phyloP scores from a whole-genome alignment of 2,888 invertebrate genomes.

The Sphaerophoria rueppellii region DNA sequence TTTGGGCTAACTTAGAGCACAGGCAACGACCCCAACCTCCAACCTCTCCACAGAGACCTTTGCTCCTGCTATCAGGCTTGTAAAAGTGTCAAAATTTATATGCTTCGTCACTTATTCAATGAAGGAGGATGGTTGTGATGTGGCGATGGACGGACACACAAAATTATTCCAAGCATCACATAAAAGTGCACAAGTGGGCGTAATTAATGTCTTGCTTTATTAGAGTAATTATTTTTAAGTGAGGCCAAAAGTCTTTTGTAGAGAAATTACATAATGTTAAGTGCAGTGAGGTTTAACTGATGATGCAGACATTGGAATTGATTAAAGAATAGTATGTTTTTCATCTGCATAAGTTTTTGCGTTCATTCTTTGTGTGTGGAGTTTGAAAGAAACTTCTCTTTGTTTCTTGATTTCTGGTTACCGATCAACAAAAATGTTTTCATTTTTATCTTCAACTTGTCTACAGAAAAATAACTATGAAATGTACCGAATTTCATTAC shows the following conservation, averaged over 20 bases:
- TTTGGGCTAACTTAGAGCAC: background rate
- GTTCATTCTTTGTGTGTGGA: too few species aligned
- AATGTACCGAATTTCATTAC: too few species aligned
- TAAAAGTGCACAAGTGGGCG: background rate
- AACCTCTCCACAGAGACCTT: conserved; percentile 1
- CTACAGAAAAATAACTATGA: too few species aligned
- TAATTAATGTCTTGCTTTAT: conserved; percentile 58
- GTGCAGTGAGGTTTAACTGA: conserved; percentile 5
- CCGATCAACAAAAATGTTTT: too few species aligned
- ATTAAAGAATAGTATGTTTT: background rate
- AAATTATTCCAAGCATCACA: background rate
- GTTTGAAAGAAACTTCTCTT: too few species aligned
- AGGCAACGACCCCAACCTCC: background rate
- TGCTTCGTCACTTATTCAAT: conserved; percentile 45
- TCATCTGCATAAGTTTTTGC: too few species aligned
- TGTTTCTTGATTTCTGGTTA: too few species aligned
- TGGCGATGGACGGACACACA: background rate
- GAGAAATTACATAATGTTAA: background rate
- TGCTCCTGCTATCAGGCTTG: conserved; percentile 10
- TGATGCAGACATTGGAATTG: background rate
- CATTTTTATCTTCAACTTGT: too few species aligned
- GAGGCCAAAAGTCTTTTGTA: background rate
- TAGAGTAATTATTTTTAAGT: conserved; percentile 57
- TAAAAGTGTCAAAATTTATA: conserved; percentile 59
- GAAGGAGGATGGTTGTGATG: conserved; percentile 15